phyloP scores from a whole-genome alignment of 2,888 invertebrate species.

The Andrena haemorrhoa region DNA sequence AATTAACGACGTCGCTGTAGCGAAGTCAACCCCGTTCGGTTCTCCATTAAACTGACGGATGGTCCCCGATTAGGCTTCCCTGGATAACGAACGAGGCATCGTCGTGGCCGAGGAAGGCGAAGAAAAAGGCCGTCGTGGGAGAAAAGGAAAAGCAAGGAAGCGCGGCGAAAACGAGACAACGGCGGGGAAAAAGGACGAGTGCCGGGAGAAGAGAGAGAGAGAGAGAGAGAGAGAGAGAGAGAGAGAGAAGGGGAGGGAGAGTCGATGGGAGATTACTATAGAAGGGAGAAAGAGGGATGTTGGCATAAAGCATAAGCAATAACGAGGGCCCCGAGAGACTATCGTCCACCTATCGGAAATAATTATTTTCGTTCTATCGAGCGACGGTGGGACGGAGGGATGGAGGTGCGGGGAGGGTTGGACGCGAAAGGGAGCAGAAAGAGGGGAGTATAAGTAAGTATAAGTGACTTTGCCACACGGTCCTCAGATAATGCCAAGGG shows the following conservation, averaged over 20 bases:
- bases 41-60: constrained; percentile 78
- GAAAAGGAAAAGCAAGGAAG: constrained; percentile 46
- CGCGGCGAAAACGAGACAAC: constrained; percentile 33
- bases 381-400: constrained; percentile 59
- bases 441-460: constrained; percentile 81
- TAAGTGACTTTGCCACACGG: constrained; percentile 79
- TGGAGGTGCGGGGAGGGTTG: constrained; percentile 42
- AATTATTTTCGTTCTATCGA: constrained; percentile 81
- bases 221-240: neutral
- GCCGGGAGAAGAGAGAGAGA: constrained; percentile 3
- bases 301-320: constrained; percentile 78
- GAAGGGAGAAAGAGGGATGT: constrained; percentile 35
- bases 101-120: constrained; percentile 47
- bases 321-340: constrained; percentile 64
- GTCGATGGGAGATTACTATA: constrained; percentile 2
- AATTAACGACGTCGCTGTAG: constrained; percentile 48
- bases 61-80: constrained; percentile 77
- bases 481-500: constrained; percentile 72
- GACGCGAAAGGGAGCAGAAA: constrained; percentile 53
- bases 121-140: constrained; percentile 14
- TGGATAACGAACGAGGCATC: constrained; percentile 69
- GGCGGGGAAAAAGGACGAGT: constrained; percentile 20
- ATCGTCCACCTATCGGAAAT: constrained; percentile 79
- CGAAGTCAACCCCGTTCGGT: constrained; percentile 60
- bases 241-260: neutral